Percentiles rank a stretch among this genome's conserved stretches.
phyloP scores from a whole-genome alignment of 2,113 vertebrate species.

The Ramphastos sulfuratus region DNA sequence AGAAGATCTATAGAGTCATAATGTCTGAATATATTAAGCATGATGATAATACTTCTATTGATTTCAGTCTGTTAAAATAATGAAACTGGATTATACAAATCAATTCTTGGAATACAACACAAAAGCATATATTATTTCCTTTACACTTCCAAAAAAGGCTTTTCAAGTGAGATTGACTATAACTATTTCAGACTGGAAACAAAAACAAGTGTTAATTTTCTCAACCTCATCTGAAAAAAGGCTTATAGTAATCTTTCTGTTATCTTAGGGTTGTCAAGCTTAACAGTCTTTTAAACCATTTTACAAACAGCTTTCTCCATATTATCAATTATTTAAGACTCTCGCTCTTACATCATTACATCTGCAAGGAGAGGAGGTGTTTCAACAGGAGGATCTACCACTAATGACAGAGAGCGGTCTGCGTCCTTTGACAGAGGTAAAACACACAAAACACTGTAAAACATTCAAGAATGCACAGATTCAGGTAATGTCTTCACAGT shows the following conservation, averaged over 20 bases:
- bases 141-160: slow-evolving; percentile 7
- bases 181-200: slow-evolving; percentile 19
- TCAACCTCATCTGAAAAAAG: not conserved
- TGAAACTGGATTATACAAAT: slow-evolving; percentile 65
- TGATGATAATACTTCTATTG: slow-evolving; percentile 57
- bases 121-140: slow-evolving; percentile 44
- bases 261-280: slow-evolving; percentile 27
- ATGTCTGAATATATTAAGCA: slow-evolving; percentile 63
- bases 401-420: not conserved
- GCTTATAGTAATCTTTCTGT: not conserved
- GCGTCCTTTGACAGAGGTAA: not conserved
- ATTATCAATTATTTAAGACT: slow-evolving; percentile 57
- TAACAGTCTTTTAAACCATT: slow-evolving; percentile 30
- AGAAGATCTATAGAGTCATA: slow-evolving; percentile 56
- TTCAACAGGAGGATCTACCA: slow-evolving; percentile 22
- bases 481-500: not conserved
- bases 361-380: slow-evolving; percentile 40
- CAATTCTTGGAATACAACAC: slow-evolving; percentile 42
- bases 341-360: slow-evolving; percentile 27
- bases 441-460: slow-evolving; percentile 11
- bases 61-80: slow-evolving; percentile 63
- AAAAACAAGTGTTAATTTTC: slow-evolving; percentile 47
- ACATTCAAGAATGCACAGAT: not conserved
- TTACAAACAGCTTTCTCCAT: slow-evolving; percentile 42
- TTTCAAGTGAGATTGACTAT: slow-evolving; percentile 35